A percentile compares a stretch with the other conserved stretches of the same genome.
Conservation (phyloP, 2,113 vertebrate genomes). For the Hystrix brachyura region DNA sequence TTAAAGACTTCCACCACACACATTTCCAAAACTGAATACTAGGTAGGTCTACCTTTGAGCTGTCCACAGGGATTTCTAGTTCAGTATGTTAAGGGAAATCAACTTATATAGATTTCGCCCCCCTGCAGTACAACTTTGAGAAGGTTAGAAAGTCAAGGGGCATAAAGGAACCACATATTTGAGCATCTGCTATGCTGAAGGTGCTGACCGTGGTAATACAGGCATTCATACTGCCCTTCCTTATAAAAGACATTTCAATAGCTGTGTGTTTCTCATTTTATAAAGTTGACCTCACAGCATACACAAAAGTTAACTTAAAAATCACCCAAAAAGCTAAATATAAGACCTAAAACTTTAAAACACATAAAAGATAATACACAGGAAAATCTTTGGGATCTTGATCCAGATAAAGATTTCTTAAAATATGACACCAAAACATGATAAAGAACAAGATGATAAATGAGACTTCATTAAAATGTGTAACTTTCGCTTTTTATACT, state of each 20-base stretch:
- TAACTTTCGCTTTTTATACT: not conserved
- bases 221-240: not conserved
- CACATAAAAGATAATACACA: not conserved
- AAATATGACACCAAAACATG: not conserved
- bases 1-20: not conserved
- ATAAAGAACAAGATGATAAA: slow-evolving; percentile 35
- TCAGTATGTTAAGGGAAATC: not conserved
- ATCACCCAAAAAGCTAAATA: not conserved
- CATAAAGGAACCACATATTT: not conserved
- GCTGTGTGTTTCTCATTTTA: not conserved
- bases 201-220: not conserved
- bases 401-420: slow-evolving; percentile 29
- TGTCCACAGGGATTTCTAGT: not conserved
- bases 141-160: not conserved
- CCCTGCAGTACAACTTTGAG: not conserved
- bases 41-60: not conserved
- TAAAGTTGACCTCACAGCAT: not conserved
- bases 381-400: not conserved
- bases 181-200: not conserved
- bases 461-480: not conserved
- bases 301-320: slow-evolving; percentile 22
- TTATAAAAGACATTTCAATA: not conserved
- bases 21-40: slow-evolving; percentile 28
- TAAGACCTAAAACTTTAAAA: slow-evolving; percentile 18
- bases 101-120: not conserved